Evolutionary conservation across 2,888 invertebrate genomes (phyloP), one percentile per base, ranked within the genome.

Genomic region (Coelinius sp.): DNA sequence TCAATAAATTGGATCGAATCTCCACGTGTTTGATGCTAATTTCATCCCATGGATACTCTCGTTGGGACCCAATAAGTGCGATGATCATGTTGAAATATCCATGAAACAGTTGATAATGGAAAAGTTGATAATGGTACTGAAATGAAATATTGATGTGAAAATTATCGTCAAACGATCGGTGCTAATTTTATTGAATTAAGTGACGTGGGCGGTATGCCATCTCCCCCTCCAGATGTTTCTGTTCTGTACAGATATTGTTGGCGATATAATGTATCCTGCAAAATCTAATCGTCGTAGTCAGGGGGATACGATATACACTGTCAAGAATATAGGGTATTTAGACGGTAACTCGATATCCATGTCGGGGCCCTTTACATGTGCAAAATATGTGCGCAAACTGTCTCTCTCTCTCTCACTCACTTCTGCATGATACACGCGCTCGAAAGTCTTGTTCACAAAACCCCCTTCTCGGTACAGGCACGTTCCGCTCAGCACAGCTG

Each of bases 401-500:
- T 53, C 20, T 56, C 56, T 56, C 63, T 17, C 62, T 24, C 25
- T 14, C 68, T 44, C 31, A 56, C 68, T 72, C 63, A 49, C 71
- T 64, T 35, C 38, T 63, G 66, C 22, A 59, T 59, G 31, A 59
- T 59, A 59, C 35, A 59, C 59, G 35, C 59, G 59, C 35, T 53
- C 53, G n/a, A 0, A 7, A 31, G 59, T 59, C 20, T 59, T 59
- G 35, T 31, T n/a, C n/a, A 14, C 62, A 20, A 38, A 22, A 35
- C 63, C 44, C 65, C 65, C 46, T 65, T 44, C 65, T 46, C 65
- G 71, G 31, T 73, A 53, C 67, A 72, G 77, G 77, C 79, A 78
- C 77, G 77, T 77, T 76, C 79, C 79, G 76, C 80, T 79, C 81
- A 75, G 76, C 76, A 80, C 84, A 83, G 84, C 82, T 83, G 84